Base-by-base conservation (phyloP, 2,888 invertebrate genomes). In the Linnaemya tessellans region DNA sequence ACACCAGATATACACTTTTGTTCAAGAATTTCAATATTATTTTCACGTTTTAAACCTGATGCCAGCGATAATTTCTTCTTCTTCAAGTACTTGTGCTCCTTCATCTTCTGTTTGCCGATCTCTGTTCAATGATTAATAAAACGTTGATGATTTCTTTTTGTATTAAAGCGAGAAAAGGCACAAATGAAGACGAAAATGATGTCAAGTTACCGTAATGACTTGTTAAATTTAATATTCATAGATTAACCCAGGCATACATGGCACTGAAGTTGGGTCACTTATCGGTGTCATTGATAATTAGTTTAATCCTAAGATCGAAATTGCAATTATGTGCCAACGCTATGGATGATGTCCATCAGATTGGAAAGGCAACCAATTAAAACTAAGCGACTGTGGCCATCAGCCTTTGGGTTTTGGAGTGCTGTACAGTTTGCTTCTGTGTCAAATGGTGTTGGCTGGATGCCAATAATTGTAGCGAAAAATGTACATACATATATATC, bases 41-140 rank as follows among this genome's bases (percentile, higher is more conserved):
- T 79, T 85, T 71, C 85, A 85, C 82, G 82, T 85, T 85, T 82
- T 75, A 64, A 80, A 80, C 82, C 82, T 85, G 85, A 79, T 82
- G 85, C 85, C 85, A 82, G 71, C 49, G 70, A 82, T 85, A 65
- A 75, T 58, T 75, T 82, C 78, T 58, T 64, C 49, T 75, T 82
- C 78, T 58, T 64, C 49, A 22, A 71, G 30, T 56, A 56, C 18
- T 43, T 56, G 18, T 35, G 15, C 71, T 35, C 38, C 51, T 68
- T 43, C 56, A 11, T 67, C 22, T 54, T 64, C n/a, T 30, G 18
- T 49, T 71, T 22, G 77, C 56, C 73, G 84, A 84, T 81, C 41
- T 79, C 62, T 70, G 58, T 82, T 75, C 78, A 79, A 80, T 80
- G 85, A 82, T 82, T 85, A 79, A 82, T 56, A 79, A 79, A 62